Conservation (phyloP, 1,140 invertebrate genomes). For the Drosophila pseudoananassae region DNA sequence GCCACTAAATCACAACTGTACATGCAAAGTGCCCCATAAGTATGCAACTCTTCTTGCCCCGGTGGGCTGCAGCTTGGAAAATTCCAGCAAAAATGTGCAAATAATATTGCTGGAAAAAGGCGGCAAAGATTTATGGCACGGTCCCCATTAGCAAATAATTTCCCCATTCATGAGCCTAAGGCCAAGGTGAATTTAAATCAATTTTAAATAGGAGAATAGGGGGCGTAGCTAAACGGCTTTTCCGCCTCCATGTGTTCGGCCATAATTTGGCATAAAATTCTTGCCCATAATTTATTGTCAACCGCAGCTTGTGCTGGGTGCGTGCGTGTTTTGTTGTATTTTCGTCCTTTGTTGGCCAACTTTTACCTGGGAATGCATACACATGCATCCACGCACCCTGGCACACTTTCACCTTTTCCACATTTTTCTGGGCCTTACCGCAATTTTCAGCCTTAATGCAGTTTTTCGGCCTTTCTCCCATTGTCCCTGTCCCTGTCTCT, state of each 20-base stretch:
- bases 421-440: constrained; percentile 23
- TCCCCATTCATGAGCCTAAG: constrained; percentile 15
- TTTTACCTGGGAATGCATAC: constrained; percentile 35
- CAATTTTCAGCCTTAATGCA: constrained; percentile 60
- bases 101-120: constrained; percentile 27
- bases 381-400: constrained; percentile 18
- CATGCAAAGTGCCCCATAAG: constrained; percentile 48
- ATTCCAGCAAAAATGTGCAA: constrained; percentile 42
- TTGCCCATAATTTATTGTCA: constrained; percentile 73
- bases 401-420: constrained; percentile 75
- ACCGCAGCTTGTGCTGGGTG: constrained; percentile 13
- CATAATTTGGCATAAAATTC: constrained; percentile 72
- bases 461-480: constrained; percentile 34
- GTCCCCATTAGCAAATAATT: constrained; percentile 47
- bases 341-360: constrained; percentile 16
- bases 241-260: constrained; percentile 42
- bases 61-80: constrained; percentile 35
- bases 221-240: constrained; percentile 52
- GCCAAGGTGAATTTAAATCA: constrained; percentile 74
- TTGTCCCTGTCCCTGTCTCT: constrained; percentile 41
- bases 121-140: constrained; percentile 60
- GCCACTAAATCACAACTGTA: constrained; percentile 43
- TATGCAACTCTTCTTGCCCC: constrained; percentile 37
- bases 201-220: constrained; percentile 69
- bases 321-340: not conserved